phyloP scores from a whole-genome alignment of 2,797 vertebrate species.

The Meda fulgida region DNA sequence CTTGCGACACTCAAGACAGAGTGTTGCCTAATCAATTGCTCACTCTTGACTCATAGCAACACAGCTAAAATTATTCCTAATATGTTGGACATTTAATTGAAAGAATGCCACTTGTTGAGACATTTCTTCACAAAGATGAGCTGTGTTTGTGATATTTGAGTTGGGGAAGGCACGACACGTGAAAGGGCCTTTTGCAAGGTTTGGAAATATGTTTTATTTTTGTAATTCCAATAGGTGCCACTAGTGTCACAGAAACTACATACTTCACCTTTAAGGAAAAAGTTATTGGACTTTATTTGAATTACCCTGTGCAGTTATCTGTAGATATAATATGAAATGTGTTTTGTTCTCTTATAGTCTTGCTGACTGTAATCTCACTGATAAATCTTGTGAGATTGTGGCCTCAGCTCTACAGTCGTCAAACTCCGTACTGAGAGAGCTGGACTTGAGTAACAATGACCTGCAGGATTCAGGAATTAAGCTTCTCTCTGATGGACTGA shows the following conservation, averaged over 20 bases:
- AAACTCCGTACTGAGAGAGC: constrained; percentile 25
- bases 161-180: too few species aligned
- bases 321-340: not conserved
- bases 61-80: too few species aligned
- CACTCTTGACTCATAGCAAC: too few species aligned
- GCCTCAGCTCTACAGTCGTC: constrained; percentile 38
- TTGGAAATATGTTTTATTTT: too few species aligned
- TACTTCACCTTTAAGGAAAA: too few species aligned
- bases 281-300: not conserved
- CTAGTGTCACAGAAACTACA: too few species aligned
- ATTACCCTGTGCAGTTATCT: not conserved
- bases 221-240: too few species aligned
- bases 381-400: constrained; percentile 37
- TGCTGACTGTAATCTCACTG: constrained; percentile 23
- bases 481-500: constrained; percentile 34
- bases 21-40: too few species aligned
- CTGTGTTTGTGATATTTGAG: too few species aligned
- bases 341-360: constrained; percentile 28
- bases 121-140: too few species aligned
- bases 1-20: too few species aligned
- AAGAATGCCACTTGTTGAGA: not conserved
- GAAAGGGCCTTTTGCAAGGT: too few species aligned
- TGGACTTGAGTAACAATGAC: constrained; percentile 46
- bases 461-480: constrained; percentile 37
- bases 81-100: not conserved